Evolutionary conservation across 2,797 vertebrate species (phyloP).

Genomic region (Epinephelus malabaricus): DNA sequence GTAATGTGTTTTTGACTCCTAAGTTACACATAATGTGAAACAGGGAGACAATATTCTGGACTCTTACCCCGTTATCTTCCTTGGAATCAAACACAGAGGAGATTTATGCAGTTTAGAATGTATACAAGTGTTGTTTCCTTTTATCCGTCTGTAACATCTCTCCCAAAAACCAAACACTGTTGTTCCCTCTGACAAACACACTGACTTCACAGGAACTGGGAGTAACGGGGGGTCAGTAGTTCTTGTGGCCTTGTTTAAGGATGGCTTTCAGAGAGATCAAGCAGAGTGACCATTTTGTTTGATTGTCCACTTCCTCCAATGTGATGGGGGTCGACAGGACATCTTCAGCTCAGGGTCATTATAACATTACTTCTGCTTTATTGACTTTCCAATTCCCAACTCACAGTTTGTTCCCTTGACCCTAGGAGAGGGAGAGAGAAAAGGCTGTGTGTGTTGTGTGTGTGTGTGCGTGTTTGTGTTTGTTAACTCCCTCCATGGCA

Average conservation of each 20-base stretch:
- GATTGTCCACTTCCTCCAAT: constrained; percentile 85
- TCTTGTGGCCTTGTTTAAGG: constrained; percentile 79
- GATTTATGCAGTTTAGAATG: constrained; percentile 79
- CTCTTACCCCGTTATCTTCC: constrained; percentile 40
- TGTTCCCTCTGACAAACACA: constrained; percentile 66
- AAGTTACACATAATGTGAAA: constrained; percentile 7
- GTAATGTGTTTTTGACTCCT: constrained; percentile 47
- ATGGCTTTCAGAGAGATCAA: constrained; percentile 82
- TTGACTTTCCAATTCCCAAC: constrained; percentile 87
- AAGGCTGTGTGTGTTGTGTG: constrained; percentile 62
- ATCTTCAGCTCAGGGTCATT: constrained; percentile 84
- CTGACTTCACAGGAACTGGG: constrained; percentile 80
- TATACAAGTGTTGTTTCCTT: constrained; percentile 86
- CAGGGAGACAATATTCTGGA: constrained; percentile 32
- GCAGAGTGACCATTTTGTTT: constrained; percentile 84
- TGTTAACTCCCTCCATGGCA: constrained; percentile 80
- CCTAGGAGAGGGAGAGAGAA: constrained; percentile 66
- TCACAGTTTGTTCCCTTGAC: constrained; percentile 87
- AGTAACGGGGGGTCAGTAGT: constrained; percentile 74
- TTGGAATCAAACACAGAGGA: constrained; percentile 55
- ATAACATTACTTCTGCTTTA: constrained; percentile 89
- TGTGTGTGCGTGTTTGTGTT: constrained; percentile 62
- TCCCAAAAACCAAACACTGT: constrained; percentile 71
- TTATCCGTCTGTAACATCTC: constrained; percentile 69
- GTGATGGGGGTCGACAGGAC: constrained; percentile 83